Conservation (phyloP, 2,797 vertebrate genomes). For the Sitta carolinensis region DNA sequence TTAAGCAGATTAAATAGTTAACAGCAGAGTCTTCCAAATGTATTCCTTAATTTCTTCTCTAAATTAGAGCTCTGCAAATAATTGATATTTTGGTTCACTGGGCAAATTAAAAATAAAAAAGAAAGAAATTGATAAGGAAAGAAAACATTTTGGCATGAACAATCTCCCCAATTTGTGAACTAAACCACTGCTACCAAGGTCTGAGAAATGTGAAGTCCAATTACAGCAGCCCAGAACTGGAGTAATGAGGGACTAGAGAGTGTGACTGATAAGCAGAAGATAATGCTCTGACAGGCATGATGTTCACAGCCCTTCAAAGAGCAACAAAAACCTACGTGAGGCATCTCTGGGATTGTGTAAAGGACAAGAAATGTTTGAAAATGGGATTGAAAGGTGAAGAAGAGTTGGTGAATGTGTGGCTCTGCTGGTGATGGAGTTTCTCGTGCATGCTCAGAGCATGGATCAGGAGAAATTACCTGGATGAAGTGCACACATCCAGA, state of each 20-base stretch:
- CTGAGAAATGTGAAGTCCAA: constrained; percentile 12
- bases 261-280: constrained; percentile 4
- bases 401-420: rapidly evolving
- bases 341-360: not conserved
- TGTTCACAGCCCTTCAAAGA: not conserved
- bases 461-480: not conserved
- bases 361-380: not conserved
- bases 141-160: constrained; percentile 7
- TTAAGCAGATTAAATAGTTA: constrained; percentile 37
- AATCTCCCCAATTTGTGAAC: not conserved
- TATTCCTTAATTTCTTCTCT: constrained; percentile 14
- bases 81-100: constrained; percentile 32
- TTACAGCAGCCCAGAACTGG: not conserved
- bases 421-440: not conserved
- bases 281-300: not conserved
- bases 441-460: rapidly evolving
- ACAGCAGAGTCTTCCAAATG: not conserved
- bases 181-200: not conserved
- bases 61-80: constrained; percentile 30
- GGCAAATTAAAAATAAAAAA: constrained; percentile 40
- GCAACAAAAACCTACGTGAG: not conserved
- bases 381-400: not conserved
- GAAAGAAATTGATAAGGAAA: constrained; percentile 15
- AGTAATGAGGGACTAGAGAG: not conserved
- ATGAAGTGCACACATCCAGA: not conserved